These are phyloP conservation scores for Agapostemon virescens DNA, from an alignment of 2,888 invertebrate genomes.

Conservation along the genomic window DNA sequence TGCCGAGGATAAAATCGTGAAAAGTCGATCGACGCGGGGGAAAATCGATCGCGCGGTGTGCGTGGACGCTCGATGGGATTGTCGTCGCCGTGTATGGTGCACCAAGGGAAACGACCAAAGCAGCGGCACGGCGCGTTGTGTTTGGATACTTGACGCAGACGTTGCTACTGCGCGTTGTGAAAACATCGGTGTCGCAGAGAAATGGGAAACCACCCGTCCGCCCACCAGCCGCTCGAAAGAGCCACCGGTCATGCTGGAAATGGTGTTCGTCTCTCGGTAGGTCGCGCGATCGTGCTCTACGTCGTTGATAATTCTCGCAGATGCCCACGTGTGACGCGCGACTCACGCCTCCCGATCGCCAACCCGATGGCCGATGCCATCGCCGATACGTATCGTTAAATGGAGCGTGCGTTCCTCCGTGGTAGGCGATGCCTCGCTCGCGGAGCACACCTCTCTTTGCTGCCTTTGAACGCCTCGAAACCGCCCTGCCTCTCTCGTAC, in stretches of 20 bases:
- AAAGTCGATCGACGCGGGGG: constrained; percentile 5
- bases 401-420: constrained; percentile 22
- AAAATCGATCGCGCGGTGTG: not conserved
- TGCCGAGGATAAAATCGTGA: not conserved
- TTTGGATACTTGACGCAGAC: constrained; percentile 65
- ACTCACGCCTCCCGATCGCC: constrained; percentile 24
- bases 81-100: constrained; percentile 56
- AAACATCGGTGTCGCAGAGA: constrained; percentile 69
- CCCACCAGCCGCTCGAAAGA: constrained; percentile 91
- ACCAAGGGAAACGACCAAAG: constrained; percentile 54
- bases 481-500: not conserved
- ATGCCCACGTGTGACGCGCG: constrained; percentile 53
- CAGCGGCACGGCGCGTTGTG: constrained; percentile 48
- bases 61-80: constrained; percentile 45
- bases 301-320: constrained; percentile 52
- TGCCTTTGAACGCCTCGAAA: not conserved
- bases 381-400: constrained; percentile 23
- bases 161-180: constrained; percentile 68
- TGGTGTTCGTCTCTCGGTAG: constrained; percentile 79
- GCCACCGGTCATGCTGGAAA: constrained; percentile 80
- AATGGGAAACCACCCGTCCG: constrained; percentile 93
- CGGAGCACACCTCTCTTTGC: not conserved
- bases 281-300: constrained; percentile 62
- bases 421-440: not conserved
- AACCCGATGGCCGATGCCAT: not conserved